Conservation (phyloP, 2,797 vertebrate genomes). For the Poeciliopsis presidionis region DNA sequence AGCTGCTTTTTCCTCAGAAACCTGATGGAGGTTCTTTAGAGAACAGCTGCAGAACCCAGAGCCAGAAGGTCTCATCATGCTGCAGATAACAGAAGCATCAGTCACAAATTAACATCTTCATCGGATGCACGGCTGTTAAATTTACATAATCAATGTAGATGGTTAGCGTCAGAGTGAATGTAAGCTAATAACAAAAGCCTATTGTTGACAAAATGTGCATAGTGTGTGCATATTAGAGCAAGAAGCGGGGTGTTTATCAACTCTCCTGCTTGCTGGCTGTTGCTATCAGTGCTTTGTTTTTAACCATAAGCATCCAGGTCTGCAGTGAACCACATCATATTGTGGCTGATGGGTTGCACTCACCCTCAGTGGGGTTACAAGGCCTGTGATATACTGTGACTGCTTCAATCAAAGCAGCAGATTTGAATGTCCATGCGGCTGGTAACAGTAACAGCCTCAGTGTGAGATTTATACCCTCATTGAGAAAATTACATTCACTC, state of each 20-base stretch:
- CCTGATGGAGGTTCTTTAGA: not conserved
- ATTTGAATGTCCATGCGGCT: constrained; percentile 78
- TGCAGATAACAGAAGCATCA: constrained; percentile 44
- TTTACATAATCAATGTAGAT: constrained; percentile 72
- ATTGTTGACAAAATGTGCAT: constrained; percentile 55
- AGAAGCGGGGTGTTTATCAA: constrained; percentile 33
- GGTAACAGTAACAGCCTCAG: constrained; percentile 69
- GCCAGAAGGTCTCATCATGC: not conserved
- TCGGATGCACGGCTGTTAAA: constrained; percentile 72
- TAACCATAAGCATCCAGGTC: constrained; percentile 78
- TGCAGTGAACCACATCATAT: constrained; percentile 72
- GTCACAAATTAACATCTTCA: constrained; percentile 63
- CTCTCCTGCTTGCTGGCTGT: constrained; percentile 30
- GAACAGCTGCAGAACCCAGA: not conserved
- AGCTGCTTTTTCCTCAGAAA: not conserved
- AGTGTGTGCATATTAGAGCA: constrained; percentile 14
- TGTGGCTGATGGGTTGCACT: constrained; percentile 76
- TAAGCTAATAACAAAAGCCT: constrained; percentile 75
- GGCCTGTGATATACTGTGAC: constrained; percentile 75
- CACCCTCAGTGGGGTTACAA: constrained; percentile 79
- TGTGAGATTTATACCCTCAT: constrained; percentile 79
- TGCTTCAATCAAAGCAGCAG: constrained; percentile 82
- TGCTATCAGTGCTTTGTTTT: constrained; percentile 78
- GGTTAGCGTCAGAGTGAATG: constrained; percentile 71
- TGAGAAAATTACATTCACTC: constrained; percentile 80